These are phyloP conservation scores for Alcedo atthis DNA, from an alignment of 2,797 vertebrate species.

Conservation along the genomic window DNA sequence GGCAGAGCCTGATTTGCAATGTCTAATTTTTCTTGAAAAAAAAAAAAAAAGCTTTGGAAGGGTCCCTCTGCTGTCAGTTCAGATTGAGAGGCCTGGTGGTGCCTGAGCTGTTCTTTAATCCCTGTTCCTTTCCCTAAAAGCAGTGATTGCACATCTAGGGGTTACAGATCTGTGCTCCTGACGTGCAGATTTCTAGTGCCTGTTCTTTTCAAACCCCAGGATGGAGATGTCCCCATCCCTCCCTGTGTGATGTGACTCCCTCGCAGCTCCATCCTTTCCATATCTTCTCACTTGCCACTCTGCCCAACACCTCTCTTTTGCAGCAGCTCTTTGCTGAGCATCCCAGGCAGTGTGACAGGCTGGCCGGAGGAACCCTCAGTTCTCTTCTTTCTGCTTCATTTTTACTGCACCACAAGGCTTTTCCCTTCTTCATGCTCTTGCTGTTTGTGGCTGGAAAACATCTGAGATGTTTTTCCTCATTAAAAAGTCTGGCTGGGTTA, in stretches of 20 bases:
- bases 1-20: background rate
- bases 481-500: background rate
- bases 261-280: background rate
- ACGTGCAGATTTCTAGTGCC: background rate
- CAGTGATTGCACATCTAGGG: background rate
- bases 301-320: background rate
- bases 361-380: background rate
- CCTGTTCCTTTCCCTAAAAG: background rate
- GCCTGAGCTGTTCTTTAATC: background rate
- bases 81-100: background rate
- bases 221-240: background rate
- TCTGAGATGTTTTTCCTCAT: background rate
- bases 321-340: background rate
- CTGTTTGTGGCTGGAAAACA: constrained; percentile 6
- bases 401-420: background rate
- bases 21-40: background rate
- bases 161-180: background rate
- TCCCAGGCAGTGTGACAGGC: rapidly evolving
- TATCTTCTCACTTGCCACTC: background rate
- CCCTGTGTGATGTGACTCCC: background rate
- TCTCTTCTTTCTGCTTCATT: background rate
- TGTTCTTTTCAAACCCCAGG: background rate
- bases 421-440: background rate
- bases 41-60: background rate
- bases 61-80: background rate